These are phyloP conservation scores for Pyrgilauda ruficollis DNA, from an alignment of 2,113 vertebrate species.

Conservation along the genomic window DNA sequence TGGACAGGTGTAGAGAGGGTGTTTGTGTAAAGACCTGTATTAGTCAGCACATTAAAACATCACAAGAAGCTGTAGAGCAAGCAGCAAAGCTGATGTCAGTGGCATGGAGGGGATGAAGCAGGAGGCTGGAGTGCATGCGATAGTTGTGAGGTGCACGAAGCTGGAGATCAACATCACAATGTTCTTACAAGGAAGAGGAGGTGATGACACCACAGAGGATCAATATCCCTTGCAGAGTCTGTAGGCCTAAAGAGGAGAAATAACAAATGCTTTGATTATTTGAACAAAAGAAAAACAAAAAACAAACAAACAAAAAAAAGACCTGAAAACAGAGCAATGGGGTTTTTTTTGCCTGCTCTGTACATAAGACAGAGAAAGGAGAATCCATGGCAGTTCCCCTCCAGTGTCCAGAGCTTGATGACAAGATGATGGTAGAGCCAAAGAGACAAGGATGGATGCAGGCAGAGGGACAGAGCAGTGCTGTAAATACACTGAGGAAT, in stretches of 20 bases:
- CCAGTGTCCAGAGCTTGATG: background rate
- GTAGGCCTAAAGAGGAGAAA: background rate
- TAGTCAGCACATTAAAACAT: background rate
- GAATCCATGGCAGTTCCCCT: background rate
- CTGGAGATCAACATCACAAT: background rate
- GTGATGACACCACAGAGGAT: background rate
- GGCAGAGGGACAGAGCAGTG: background rate
- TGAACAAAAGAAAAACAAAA: no score
- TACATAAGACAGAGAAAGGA: background rate
- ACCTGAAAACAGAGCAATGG: background rate
- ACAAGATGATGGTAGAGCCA: background rate
- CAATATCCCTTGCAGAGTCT: background rate
- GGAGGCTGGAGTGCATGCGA: background rate
- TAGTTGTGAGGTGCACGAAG: accelerated
- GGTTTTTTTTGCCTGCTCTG: background rate
- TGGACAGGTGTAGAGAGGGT: background rate
- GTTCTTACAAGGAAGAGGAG: background rate
- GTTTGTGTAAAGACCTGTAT: background rate
- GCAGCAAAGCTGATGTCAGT: background rate
- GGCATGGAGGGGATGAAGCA: background rate
- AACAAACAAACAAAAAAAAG: no score
- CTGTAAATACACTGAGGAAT: background rate
- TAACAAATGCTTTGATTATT: background rate
- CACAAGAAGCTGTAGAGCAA: background rate
- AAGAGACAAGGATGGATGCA: background rate